These are phyloP conservation scores for Dolomedes plantarius DNA, from an alignment of 2,888 invertebrate species.

Conservation along the genomic window DNA sequence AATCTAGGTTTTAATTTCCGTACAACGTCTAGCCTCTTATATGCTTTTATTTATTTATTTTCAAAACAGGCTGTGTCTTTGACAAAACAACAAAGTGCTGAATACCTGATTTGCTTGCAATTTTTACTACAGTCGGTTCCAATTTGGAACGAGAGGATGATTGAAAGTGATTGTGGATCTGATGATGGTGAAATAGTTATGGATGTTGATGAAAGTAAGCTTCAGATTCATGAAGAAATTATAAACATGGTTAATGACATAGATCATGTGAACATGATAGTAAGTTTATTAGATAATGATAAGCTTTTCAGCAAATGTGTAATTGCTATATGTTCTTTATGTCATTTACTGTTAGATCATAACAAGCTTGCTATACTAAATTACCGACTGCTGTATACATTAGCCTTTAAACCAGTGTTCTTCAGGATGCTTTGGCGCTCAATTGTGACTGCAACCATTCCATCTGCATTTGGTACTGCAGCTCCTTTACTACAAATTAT, in stretches of 20 bases:
- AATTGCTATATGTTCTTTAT: slow-evolving; percentile 85
- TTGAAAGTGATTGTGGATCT: slow-evolving; percentile 24
- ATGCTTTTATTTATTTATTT: slow-evolving; percentile 82
- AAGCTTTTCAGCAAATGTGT: slow-evolving; percentile 79
- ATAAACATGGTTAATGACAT: slow-evolving; percentile 83
- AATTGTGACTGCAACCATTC: slow-evolving; percentile 78
- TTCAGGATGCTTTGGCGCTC: slow-evolving; percentile 85
- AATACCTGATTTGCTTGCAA: slow-evolving; percentile 61
- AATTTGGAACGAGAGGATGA: not conserved
- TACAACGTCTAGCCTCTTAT: slow-evolving; percentile 83
- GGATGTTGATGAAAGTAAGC: slow-evolving; percentile 39
- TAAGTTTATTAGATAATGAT: slow-evolving; percentile 77
- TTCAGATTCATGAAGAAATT: slow-evolving; percentile 78
- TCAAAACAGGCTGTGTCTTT: slow-evolving; percentile 48
- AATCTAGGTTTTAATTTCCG: slow-evolving; percentile 44
- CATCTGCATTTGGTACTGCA: slow-evolving; percentile 78
- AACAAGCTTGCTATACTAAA: slow-evolving; percentile 89
- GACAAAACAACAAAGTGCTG: slow-evolving; percentile 49
- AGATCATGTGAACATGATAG: slow-evolving; percentile 80
- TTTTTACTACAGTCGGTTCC: slow-evolving; percentile 47
- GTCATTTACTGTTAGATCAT: slow-evolving; percentile 88
- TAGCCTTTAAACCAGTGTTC: slow-evolving; percentile 87
- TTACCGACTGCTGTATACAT: slow-evolving; percentile 83
- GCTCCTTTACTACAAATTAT: slow-evolving; percentile 82
- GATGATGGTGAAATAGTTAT: slow-evolving; percentile 65